A percentile compares a stretch with the other conserved stretches of the same genome.
These are phyloP conservation scores for Acanthiza pusilla DNA, from an alignment of 2,797 vertebrate species.

Conservation along the genomic window DNA sequence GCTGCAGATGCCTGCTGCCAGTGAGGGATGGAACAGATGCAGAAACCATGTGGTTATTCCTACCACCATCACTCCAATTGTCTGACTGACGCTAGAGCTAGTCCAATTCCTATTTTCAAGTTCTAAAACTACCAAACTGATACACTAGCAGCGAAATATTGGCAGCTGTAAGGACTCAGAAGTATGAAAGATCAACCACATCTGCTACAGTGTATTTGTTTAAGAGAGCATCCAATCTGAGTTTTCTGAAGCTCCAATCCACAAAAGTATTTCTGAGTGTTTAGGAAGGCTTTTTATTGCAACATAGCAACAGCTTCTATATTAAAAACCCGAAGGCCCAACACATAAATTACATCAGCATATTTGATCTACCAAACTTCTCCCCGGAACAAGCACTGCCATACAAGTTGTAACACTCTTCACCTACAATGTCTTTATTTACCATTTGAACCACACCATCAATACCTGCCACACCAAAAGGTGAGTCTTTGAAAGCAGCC, in stretches of 20 bases:
- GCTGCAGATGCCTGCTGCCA: background rate
- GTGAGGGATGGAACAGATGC: background rate
- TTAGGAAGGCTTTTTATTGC: background rate
- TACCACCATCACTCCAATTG: background rate
- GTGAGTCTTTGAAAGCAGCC: background rate
- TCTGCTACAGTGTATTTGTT: background rate
- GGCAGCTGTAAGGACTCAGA: background rate
- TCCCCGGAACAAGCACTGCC: fast-evolving
- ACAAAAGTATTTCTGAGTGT: background rate
- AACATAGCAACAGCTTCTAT: background rate
- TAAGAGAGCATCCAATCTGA: background rate
- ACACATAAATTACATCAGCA: background rate
- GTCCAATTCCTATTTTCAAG: background rate
- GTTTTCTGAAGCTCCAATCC: background rate
- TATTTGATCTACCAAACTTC: background rate
- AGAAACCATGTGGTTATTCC: background rate
- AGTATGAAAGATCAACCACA: background rate
- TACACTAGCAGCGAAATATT: fast-evolving
- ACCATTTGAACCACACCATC: background rate
- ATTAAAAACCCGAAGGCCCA: background rate
- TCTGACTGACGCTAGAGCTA: background rate
- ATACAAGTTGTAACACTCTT: background rate
- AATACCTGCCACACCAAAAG: background rate
- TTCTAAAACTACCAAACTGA: background rate
- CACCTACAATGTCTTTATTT: background rate